Percentiles rank a stretch among this genome's conserved stretches.
These are phyloP conservation scores for Chaetodon trifascialis DNA, from an alignment of 2,113 vertebrate genomes.

Conservation along the genomic window DNA sequence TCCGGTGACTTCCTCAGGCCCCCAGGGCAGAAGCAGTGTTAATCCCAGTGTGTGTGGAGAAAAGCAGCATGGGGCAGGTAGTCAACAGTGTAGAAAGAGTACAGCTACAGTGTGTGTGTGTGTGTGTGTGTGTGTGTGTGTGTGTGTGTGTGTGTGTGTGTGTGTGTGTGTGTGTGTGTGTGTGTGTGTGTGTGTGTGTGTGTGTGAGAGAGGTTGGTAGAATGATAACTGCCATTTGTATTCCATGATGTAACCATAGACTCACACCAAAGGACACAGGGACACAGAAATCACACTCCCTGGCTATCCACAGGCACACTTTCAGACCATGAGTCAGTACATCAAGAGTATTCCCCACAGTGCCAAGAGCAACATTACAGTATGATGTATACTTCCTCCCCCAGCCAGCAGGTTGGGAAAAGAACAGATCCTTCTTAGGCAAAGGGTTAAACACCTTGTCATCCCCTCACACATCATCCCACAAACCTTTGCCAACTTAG, in stretches of 20 bases:
- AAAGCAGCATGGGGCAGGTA: constrained; percentile 14
- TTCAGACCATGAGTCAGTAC: constrained; percentile 32
- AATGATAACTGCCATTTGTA: constrained; percentile 50
- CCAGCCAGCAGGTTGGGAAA: constrained; percentile 30
- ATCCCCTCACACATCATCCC: constrained; percentile 57
- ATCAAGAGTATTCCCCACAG: constrained; percentile 38
- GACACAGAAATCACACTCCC: constrained; percentile 13
- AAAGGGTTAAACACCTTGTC: constrained; percentile 64
- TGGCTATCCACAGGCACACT: neutral
- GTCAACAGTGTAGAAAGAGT: constrained; percentile 4
- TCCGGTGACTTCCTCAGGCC: constrained; percentile 50
- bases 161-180: constrained; percentile 3
- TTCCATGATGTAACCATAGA: constrained; percentile 21
- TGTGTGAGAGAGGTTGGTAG: constrained; percentile 28
- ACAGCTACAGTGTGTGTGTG: neutral
- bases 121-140: constrained; percentile 12
- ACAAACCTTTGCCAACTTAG: constrained; percentile 16
- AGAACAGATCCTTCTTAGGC: constrained; percentile 29
- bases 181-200: constrained; percentile 7
- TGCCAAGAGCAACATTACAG: constrained; percentile 23
- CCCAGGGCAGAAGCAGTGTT: constrained; percentile 45
- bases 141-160: constrained; percentile 5
- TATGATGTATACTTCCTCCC: constrained; percentile 46
- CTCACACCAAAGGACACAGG: constrained; percentile 13
- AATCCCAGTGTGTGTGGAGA: constrained; percentile 45